Evolutionary conservation across 2,888 invertebrate species (phyloP).

Genomic region (Lepidocyrtoides sp.): DNA sequence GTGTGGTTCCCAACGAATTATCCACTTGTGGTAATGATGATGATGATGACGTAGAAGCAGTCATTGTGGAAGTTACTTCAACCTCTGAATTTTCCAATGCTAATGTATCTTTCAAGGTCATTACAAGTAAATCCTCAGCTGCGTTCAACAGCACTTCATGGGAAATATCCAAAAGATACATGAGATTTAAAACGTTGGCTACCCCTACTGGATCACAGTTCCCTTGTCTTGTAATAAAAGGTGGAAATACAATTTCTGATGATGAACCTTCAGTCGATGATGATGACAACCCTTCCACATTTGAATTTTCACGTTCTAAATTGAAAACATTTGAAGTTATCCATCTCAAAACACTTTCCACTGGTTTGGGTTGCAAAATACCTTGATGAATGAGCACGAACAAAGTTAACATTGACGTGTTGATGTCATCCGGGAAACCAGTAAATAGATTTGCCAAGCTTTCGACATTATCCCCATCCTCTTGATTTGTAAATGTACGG

Average conservation of each 20-base stretch:
- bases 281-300: constrained; percentile 43
- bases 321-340: constrained; percentile 73
- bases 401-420: constrained; percentile 74
- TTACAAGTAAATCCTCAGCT: constrained; percentile 69
- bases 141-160: constrained; percentile 55
- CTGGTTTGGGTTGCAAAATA: constrained; percentile 76
- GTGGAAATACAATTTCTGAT: constrained; percentile 37
- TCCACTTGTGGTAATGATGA: constrained; percentile 10
- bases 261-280: too few relatives aligned
- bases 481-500: background rate
- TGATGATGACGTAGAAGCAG: constrained; percentile 4
- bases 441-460: background rate
- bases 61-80: background rate
- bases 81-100: background rate
- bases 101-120: constrained; percentile 75
- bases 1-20: constrained; percentile 68
- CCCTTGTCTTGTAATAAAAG: constrained; percentile 54
- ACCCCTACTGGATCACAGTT: constrained; percentile 69
- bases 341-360: constrained; percentile 70
- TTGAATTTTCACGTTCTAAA: background rate
- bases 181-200: constrained; percentile 73
- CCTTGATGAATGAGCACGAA: constrained; percentile 76
- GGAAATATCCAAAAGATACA: constrained; percentile 71
- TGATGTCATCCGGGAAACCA: constrained; percentile 71
- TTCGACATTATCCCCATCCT: background rate